Conservation (phyloP, 2,113 vertebrate genomes). For the Cryptomyrus ogoouensis region DNA sequence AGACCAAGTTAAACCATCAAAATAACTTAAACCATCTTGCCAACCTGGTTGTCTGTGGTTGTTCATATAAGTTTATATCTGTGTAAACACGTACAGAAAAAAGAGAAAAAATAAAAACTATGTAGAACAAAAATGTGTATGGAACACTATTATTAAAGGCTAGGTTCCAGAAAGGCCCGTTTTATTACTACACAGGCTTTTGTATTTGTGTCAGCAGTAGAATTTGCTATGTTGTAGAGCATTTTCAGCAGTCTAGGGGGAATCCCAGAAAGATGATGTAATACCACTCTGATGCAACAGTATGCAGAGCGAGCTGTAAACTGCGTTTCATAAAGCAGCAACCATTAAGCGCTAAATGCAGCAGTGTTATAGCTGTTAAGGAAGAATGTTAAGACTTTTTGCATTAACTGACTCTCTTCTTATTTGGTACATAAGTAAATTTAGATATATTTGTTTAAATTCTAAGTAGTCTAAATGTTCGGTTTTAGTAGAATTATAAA, state of each 20-base stretch:
- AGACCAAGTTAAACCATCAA: neutral
- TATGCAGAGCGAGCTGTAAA: neutral
- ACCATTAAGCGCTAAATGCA: neutral
- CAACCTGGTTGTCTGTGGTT: neutral
- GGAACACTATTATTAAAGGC: neutral
- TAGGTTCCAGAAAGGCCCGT: neutral
- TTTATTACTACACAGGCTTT: neutral
- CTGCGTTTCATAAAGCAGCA: neutral
- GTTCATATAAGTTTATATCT: neutral
- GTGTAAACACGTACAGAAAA: neutral
- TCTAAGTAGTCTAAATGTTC: neutral
- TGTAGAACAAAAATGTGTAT: neutral
- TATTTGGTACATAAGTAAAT: neutral
- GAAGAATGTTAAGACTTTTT: neutral
- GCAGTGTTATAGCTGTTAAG: neutral
- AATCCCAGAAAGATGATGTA: neutral
- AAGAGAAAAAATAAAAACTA: neutral
- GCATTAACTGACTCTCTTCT: neutral
- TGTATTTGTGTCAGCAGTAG: neutral
- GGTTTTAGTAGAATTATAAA: neutral
- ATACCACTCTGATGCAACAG: neutral
- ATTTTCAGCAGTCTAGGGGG: neutral
- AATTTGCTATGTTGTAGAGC: neutral
- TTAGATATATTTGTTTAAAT: neutral
- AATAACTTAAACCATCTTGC: neutral